A percentile compares a stretch with the other conserved stretches of the same genome.
These are phyloP conservation scores for Rugalucina vietnamica DNA, from an alignment of 2,888 invertebrate species.

Conservation along the genomic window DNA sequence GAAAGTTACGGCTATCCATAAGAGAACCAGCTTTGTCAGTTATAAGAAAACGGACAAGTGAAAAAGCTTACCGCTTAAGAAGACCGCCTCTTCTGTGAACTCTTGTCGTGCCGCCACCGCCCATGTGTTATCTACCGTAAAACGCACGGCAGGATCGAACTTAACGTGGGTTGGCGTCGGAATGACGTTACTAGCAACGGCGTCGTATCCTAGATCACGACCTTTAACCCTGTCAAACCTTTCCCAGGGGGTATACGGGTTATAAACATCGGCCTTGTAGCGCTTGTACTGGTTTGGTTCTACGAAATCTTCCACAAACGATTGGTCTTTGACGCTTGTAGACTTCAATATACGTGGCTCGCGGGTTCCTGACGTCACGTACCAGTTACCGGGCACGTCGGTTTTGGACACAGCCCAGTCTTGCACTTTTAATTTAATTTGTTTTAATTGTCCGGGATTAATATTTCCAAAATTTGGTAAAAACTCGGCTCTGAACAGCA, in stretches of 20 bases:
- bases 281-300: constrained; percentile 73
- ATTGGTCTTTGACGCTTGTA: constrained; percentile 62
- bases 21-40: too few relatives aligned
- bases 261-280: constrained; percentile 63
- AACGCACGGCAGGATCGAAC: constrained; percentile 27
- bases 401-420: constrained; percentile 74
- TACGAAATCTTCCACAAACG: constrained; percentile 69
- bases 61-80: constrained; percentile 61
- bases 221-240: constrained; percentile 64
- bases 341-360: constrained; percentile 57
- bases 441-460: constrained; percentile 55
- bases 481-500: constrained; percentile 72
- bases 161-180: constrained; percentile 63
- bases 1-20: too few relatives aligned
- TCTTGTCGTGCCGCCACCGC: constrained; percentile 50
- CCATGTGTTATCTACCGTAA: constrained; percentile 63
- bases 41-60: too few relatives aligned
- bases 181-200: constrained; percentile 51
- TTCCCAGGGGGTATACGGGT: constrained; percentile 71
- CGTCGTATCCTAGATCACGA: constrained; percentile 38
- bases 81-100: constrained; percentile 63
- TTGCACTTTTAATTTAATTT: constrained; percentile 66
- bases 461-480: constrained; percentile 63
- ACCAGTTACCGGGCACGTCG: constrained; percentile 75
- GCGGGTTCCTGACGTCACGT: constrained; percentile 60